phyloP scores from a whole-genome alignment of 2,888 invertebrate genomes.

The Baronia brevicornis region DNA sequence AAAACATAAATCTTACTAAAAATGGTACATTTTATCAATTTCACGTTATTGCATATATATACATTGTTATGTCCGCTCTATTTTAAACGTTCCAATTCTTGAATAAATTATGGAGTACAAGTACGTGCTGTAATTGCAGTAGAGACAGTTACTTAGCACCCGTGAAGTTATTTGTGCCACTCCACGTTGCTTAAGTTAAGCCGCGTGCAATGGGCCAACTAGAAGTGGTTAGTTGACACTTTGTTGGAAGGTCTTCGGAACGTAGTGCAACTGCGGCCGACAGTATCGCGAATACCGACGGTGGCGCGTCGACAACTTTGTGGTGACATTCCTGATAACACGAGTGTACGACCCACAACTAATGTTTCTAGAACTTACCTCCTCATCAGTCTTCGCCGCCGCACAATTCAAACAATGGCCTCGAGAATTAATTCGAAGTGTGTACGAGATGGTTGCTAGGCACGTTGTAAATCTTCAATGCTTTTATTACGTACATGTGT shows the following conservation, averaged over 20 bases:
- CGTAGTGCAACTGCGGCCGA: slow-evolving; percentile 42
- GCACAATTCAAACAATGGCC: slow-evolving; percentile 25
- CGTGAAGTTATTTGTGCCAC: slow-evolving; percentile 32
- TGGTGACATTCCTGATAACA: slow-evolving; percentile 35
- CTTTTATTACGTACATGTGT: no score
- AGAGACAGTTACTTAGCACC: slow-evolving; percentile 2
- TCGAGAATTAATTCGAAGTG: slow-evolving; percentile 19
- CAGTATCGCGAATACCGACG: slow-evolving; percentile 31
- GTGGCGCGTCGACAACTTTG: slow-evolving; percentile 29
- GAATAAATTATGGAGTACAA: slow-evolving; percentile 4
- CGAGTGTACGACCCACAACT: slow-evolving; percentile 32
- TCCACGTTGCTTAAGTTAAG: slow-evolving; percentile 15
- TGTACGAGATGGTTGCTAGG: slow-evolving; percentile 12
- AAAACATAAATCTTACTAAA: no score
- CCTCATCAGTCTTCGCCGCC: slow-evolving; percentile 27
- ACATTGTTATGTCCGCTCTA: slow-evolving; percentile 1
- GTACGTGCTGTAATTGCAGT: slow-evolving; percentile 1
- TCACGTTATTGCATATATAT: no score
- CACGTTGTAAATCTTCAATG: no score
- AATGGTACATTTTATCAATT: no score
- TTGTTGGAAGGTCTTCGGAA: slow-evolving; percentile 51
- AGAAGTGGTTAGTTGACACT: slow-evolving; percentile 54
- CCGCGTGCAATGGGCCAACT: slow-evolving; percentile 34
- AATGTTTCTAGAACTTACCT: slow-evolving; percentile 28
- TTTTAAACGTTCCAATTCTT: background rate